Evolutionary conservation across 2,888 invertebrate species (phyloP), one percentile per base, ranked within the genome.

Genomic region (Philhelius pedissequus): DNA sequence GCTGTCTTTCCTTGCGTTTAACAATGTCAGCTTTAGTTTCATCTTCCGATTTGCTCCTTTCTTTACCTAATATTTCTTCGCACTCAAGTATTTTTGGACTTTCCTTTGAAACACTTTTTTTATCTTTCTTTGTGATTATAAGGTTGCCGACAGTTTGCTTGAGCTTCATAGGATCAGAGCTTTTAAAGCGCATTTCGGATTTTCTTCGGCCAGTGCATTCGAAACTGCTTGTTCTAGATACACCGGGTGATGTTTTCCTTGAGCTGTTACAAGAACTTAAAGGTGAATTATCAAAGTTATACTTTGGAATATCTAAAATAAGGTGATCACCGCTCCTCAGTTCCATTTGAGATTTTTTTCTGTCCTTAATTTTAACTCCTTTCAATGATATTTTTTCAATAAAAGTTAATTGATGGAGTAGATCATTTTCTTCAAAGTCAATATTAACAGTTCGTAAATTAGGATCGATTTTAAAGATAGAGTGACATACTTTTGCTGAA

Each of bases 1-100:
- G 95, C 88, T 95, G 95, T 86, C 95, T 94, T 88, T 95, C 95
- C 90, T 95, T 94, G 56, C 95, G 93, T 89, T 95, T 95, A 1
- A 94, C 94, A 32, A 91, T 89, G 89, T 95, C 95, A 0, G 94
- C 94, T 87, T 95, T 95, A 82, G 94, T 94, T 86, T 95, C 95
- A 89, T 95, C 95, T 89, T 94, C 95, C 1, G 95, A 95, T 89
- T 94, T 95, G 4, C 94, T 94, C 84, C 95, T 93, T 89, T 95
- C 95, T 66, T 89, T 90, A 78, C 90, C 90, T 11, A 91, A 79
- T 1, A 89, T 88, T 11, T 90, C 89, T 91, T 86, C 94, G 90
- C 93, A 94, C 88, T 95, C 95, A 76, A 95, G 91, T 0, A 95
- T 95, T 87, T 94, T 94, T 0, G 95, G 94, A 86, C 94, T 94